A percentile compares a stretch with the other conserved stretches of the same genome.
Evolutionary conservation across 2,797 vertebrate species (phyloP).

Genomic region (Spinibarbus caldwelli): DNA sequence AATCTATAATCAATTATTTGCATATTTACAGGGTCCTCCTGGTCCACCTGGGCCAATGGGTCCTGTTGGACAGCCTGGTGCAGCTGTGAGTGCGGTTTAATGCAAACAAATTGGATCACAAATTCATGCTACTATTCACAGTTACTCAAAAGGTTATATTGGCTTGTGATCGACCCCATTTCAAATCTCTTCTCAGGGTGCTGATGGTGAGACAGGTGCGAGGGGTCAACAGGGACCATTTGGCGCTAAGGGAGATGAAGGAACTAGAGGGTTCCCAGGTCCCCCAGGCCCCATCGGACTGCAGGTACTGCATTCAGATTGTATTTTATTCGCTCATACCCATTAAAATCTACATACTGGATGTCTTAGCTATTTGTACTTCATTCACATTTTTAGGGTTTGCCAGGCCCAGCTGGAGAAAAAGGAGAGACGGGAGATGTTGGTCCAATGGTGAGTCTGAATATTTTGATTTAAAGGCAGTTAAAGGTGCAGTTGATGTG

Average conservation of each 20-base stretch:
- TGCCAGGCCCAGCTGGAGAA: constrained; percentile 88
- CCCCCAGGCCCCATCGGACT: constrained; percentile 91
- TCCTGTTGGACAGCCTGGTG: constrained; percentile 88
- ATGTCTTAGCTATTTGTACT: background rate
- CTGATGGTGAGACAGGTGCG: constrained; percentile 89
- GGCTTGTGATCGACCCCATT: background rate
- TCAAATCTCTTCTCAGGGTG: constrained; percentile 76
- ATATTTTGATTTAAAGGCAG: background rate
- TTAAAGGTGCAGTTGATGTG: no score
- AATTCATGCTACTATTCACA: background rate
- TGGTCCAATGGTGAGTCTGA: constrained; percentile 86
- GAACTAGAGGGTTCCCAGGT: constrained; percentile 90
- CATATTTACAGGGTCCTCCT: constrained; percentile 84
- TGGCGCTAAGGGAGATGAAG: constrained; percentile 92
- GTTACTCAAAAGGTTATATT: background rate
- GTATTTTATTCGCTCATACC: background rate
- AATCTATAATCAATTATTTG: constrained; percentile 9
- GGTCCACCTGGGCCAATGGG: constrained; percentile 87
- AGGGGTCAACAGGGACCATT: constrained; percentile 91
- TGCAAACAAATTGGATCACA: background rate
- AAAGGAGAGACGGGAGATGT: constrained; percentile 92
- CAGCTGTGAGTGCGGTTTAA: constrained; percentile 80
- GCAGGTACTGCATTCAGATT: constrained; percentile 76
- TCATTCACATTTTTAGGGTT: constrained; percentile 75
- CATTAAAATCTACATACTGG: background rate